Conservation (phyloP, 1,140 invertebrate species). For the Heliconius hermathena region DNA sequence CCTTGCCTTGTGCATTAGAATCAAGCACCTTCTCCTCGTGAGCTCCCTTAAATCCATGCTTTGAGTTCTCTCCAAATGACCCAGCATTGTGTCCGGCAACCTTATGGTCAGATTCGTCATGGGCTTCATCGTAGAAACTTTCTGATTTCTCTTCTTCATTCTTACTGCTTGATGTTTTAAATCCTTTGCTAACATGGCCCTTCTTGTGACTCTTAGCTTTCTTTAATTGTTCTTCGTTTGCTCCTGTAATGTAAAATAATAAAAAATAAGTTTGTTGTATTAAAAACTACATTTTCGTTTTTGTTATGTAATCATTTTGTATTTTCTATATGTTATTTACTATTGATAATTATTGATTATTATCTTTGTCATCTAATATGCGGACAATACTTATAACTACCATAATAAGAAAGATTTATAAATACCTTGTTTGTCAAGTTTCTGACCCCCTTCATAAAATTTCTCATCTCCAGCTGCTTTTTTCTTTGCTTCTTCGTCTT, state of each 20-base stretch:
- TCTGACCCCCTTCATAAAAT: conserved; percentile 81
- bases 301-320: too few relatives aligned
- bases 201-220: conserved; percentile 84
- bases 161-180: conserved; percentile 85
- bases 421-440: conserved; percentile 82
- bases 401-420: neutral
- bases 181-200: conserved; percentile 85
- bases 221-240: conserved; percentile 80
- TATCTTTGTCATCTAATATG: too few relatives aligned
- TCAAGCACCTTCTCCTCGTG: conserved; percentile 82
- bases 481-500: conserved; percentile 81
- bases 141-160: conserved; percentile 86
- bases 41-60: conserved; percentile 82
- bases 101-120: conserved; percentile 83
- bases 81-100: conserved; percentile 80
- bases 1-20: conserved; percentile 80
- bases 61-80: conserved; percentile 80
- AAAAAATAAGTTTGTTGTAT: too few relatives aligned
- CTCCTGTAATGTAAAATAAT: conserved; percentile 48
- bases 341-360: too few relatives aligned
- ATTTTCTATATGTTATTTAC: too few relatives aligned
- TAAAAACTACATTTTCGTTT: too few relatives aligned
- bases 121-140: conserved; percentile 85
- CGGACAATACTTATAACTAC: neutral
- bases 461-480: conserved; percentile 83